These are phyloP conservation scores for Petrocephalus microphthalmus DNA, from an alignment of 2,113 vertebrate genomes.

Conservation along the genomic window DNA sequence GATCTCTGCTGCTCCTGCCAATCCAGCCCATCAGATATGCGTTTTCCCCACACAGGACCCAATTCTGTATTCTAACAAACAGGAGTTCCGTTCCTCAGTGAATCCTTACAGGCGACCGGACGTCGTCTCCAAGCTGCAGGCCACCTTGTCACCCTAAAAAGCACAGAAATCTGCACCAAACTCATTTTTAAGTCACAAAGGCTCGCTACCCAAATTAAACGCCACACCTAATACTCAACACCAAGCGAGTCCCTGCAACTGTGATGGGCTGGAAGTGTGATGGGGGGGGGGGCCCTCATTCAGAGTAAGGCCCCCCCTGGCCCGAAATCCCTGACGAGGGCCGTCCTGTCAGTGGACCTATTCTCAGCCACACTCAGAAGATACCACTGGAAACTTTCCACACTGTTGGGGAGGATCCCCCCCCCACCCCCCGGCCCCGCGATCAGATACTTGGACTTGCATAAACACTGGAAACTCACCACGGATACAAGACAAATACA, in stretches of 20 bases:
- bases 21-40: neutral
- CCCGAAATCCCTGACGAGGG: neutral
- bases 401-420: neutral
- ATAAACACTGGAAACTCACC: conserved; percentile 16
- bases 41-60: neutral
- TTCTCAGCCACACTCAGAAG: neutral
- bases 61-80: neutral
- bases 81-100: neutral
- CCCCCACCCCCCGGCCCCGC: neutral
- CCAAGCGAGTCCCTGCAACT: neutral
- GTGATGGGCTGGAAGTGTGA: too few species aligned
- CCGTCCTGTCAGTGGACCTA: neutral
- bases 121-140: neutral
- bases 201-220: neutral
- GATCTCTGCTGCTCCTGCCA: neutral
- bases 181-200: neutral
- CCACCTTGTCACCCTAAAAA: neutral
- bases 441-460: neutral
- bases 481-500: neutral
- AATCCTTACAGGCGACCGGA: neutral
- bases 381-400: neutral
- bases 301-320: too few species aligned
- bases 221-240: neutral
- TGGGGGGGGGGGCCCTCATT: neutral
- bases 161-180: neutral